Evolutionary conservation across 2,888 invertebrate species (phyloP).

Genomic region (Cheilosia scutellata): DNA sequence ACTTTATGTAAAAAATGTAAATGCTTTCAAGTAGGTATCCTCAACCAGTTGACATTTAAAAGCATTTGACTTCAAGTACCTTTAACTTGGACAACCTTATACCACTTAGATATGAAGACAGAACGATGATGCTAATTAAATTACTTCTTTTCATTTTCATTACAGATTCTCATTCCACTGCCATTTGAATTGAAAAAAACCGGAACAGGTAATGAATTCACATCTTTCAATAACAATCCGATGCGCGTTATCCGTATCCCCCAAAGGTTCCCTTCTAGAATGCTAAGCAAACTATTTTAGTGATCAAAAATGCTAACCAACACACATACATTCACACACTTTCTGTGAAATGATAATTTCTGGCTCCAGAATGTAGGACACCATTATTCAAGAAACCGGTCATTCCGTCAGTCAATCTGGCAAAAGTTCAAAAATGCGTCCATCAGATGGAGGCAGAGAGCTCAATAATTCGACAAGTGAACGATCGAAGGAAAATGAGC

Average conservation of each 20-base stretch:
- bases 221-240: not conserved
- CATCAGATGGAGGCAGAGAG: not conserved
- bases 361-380: conserved; percentile 35
- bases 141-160: conserved; percentile 35
- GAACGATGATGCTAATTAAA: conserved; percentile 42
- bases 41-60: conserved; percentile 56
- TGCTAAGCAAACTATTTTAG: not conserved
- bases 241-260: not conserved
- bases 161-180: conserved; percentile 55
- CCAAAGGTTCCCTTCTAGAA: not conserved
- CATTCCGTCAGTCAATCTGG: conserved; percentile 27
- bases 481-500: conserved; percentile 20
- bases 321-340: not conserved
- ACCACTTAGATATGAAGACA: not conserved
- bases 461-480: conserved; percentile 36
- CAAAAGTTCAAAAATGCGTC: conserved; percentile 32
- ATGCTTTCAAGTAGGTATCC: not conserved
- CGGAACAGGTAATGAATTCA: conserved; percentile 58
- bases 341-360: conserved; percentile 38
- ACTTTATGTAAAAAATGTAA: conserved; percentile 35
- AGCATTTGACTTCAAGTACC: conserved; percentile 35
- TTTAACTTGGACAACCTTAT: conserved; percentile 21
- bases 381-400: conserved; percentile 22
- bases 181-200: conserved; percentile 39
- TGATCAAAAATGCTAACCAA: conserved; percentile 17